phyloP scores from a whole-genome alignment of 2,888 invertebrate species.

The Cataglyphis cursor region DNA sequence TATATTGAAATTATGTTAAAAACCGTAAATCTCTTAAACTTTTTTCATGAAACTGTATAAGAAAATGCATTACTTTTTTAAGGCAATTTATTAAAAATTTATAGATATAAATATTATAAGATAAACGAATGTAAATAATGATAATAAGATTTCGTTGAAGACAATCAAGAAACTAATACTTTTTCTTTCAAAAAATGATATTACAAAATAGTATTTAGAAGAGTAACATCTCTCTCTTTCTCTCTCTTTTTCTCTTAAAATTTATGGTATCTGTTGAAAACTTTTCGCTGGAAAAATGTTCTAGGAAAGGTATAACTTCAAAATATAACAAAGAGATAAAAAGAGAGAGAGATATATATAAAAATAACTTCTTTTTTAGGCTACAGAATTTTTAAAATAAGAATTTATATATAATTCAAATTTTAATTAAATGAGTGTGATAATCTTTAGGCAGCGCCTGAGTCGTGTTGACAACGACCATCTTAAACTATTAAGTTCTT shows the following conservation, averaged over 20 bases:
- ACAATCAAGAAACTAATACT: neutral
- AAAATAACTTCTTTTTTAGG: neutral
- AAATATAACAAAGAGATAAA: neutral
- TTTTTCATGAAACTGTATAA: neutral
- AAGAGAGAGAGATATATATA: neutral
- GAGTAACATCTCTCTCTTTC: neutral
- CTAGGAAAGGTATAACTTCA: neutral
- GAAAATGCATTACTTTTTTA: neutral
- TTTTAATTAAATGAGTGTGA: constrained; percentile 4
- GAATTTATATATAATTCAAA: neutral
- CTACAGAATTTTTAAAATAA: neutral
- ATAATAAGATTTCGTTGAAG: neutral
- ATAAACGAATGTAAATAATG: neutral
- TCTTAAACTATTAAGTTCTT: constrained; percentile 51
- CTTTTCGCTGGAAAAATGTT: neutral
- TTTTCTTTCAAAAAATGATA: neutral
- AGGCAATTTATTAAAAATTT: neutral
- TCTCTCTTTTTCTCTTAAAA: neutral
- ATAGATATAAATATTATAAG: neutral
- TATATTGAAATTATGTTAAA: neutral
- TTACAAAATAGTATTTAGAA: neutral
- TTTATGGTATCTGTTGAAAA: neutral
- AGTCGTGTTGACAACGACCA: constrained; percentile 27
- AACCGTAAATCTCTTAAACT: neutral
- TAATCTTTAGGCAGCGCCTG: neutral